A percentile compares a stretch with the other conserved stretches of the same genome.
Conservation (phyloP, 2,113 vertebrate genomes). For the Columba livia region DNA sequence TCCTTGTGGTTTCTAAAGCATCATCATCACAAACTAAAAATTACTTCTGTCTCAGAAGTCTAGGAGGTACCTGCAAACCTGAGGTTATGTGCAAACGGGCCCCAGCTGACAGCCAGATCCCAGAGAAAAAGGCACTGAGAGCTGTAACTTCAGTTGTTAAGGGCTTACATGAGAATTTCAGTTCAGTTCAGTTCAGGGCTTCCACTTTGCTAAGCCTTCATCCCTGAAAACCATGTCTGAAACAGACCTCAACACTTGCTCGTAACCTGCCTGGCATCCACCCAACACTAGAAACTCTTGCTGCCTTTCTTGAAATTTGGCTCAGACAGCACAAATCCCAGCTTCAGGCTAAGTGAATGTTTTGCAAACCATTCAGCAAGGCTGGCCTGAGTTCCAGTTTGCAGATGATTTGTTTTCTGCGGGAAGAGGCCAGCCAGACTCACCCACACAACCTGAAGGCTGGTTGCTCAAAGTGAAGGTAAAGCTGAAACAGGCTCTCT, state of each 20-base stretch:
- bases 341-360: constrained; percentile 13
- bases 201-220: background rate
- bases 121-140: background rate
- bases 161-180: background rate
- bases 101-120: background rate
- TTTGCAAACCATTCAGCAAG: constrained; percentile 10
- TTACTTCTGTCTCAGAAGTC: background rate
- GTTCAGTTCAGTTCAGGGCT: background rate
- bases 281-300: background rate
- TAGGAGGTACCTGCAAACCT: background rate
- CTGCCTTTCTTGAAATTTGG: background rate
- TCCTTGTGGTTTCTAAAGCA: background rate
- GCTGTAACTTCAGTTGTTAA: background rate
- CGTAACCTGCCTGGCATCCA: background rate
- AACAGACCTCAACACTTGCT: background rate
- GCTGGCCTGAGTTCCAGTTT: constrained; percentile 14
- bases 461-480: background rate
- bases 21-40: background rate
- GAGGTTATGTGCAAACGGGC: background rate
- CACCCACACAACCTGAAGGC: background rate
- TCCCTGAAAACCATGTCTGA: background rate
- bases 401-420: constrained; percentile 26
- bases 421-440: background rate
- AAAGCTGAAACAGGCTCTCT: background rate
- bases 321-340: constrained; percentile 25